Evolutionary conservation across 2,888 invertebrate genomes (phyloP), one percentile per base, ranked within the genome.

Genomic region (Dugesia japonica): DNA sequence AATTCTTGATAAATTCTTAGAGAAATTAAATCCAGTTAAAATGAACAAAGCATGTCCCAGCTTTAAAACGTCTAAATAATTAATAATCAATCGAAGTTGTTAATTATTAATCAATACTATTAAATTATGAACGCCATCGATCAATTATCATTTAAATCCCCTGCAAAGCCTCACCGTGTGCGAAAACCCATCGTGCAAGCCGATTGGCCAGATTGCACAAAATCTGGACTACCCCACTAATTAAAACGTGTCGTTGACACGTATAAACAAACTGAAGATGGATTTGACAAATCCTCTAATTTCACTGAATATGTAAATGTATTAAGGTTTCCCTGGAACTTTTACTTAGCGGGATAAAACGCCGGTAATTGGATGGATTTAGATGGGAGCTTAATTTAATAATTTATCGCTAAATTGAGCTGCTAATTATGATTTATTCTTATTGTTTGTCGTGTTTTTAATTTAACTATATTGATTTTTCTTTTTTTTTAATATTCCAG

Each of bases 121-220:
- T 56, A 56, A 56, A 56, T 56, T 56, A n/a, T 56, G 56, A 56
- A 56, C 56, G 56, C 56, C 56, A 56, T 56, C 56, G 56, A 56
- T 56, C 56, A 56, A 56, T 56, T 56, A 56, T 56, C 56, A 56
- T 56, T 23, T 56, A 56, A 56, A 56, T 56, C 56, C 56, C 56
- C 56, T 4, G 7, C 7, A n/a, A 56, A 56, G 23, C 20, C 56
- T 1, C 56, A n/a, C n/a, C 56, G 56, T 23, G 56, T 23, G 56
- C n/a, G 56, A 1, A 56, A 23, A n/a, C 4, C 56, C 56, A n/a
- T n/a, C 56, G n/a, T n/a, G 56, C n/a, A 23, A n/a, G 9, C 56
- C 56, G 56, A 56, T 56, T 56, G 56, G 56, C 56, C 56, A 56
- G 56, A 56, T 56, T 56, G 56, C 56, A 56, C 56, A 56, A 56